Percentiles rank a stretch among this genome's conserved stretches.
These are phyloP conservation scores for Amyelois transitella DNA, from an alignment of 1,140 invertebrate genomes.

Conservation along the genomic window DNA sequence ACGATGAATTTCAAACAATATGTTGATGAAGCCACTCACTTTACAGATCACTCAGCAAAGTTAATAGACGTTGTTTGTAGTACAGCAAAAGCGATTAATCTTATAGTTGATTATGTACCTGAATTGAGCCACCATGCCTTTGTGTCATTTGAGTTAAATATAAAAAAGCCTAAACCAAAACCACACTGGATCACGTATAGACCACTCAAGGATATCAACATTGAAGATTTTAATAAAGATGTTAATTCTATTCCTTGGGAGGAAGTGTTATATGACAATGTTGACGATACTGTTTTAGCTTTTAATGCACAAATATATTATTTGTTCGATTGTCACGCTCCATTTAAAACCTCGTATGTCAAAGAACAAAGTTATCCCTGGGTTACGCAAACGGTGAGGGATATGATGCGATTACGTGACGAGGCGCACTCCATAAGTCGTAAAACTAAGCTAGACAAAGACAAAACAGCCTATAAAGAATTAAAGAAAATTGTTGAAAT, in stretches of 20 bases:
- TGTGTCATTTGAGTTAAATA: background rate
- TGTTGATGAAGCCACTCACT: background rate
- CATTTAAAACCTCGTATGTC: background rate
- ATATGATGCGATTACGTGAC: conserved; percentile 17
- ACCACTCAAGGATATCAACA: background rate
- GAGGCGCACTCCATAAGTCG: conserved; percentile 1
- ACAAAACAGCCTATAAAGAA: conserved; percentile 13
- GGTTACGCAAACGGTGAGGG: conserved; percentile 17
- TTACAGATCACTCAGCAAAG: background rate
- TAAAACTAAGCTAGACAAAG: conserved; percentile 1
- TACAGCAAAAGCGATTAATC: background rate
- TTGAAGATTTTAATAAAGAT: background rate
- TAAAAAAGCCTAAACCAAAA: background rate
- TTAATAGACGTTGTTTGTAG: background rate
- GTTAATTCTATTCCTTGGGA: background rate
- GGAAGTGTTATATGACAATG: background rate
- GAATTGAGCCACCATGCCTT: too few relatives aligned
- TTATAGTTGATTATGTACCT: background rate
- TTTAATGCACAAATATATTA: background rate
- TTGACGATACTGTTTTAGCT: background rate
- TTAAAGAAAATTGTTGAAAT: conserved; percentile 8
- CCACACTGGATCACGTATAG: background rate
- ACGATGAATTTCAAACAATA: background rate
- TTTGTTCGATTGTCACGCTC: conserved; percentile 9
- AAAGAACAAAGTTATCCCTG: conserved; percentile 5